Conservation (phyloP, 30 jellyfish, hydroid and myxozoan genomes). For the Chironex yamaguchii region DNA sequence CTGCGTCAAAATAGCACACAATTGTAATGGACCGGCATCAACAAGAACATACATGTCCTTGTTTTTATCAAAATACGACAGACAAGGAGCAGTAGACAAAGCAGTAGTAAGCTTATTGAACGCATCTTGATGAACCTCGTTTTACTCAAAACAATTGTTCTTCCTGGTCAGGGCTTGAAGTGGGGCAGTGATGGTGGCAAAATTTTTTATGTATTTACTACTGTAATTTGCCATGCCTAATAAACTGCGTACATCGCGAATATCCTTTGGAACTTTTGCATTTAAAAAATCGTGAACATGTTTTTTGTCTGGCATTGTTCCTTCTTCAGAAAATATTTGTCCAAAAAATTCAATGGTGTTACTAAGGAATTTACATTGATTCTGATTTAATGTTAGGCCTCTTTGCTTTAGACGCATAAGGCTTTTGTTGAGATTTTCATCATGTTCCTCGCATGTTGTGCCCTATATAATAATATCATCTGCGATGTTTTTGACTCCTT, state of each 20-base stretch:
- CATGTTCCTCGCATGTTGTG: conserved; percentile 7
- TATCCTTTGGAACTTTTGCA: conserved; percentile 9
- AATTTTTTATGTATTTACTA: conserved; percentile 24
- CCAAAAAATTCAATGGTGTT: conserved; percentile 27
- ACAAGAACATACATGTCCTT: conserved; percentile 17
- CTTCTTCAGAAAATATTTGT: conserved; percentile 3
- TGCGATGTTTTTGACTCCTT: conserved; percentile 11
- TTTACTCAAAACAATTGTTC: conserved; percentile 3
- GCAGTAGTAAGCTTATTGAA: conserved; percentile 15
- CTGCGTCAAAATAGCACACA: conserved; percentile 40
- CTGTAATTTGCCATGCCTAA: conserved; percentile 24
- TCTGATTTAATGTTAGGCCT: conserved; percentile 30
- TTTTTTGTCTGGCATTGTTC: conserved; percentile 29
- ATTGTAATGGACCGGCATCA: conserved; percentile 8
- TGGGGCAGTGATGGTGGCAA: conserved; percentile 50
- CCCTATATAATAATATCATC: conserved; percentile 28
- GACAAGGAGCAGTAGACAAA: not conserved
- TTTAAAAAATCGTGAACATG: not conserved
- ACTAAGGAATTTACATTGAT: conserved; percentile 27
- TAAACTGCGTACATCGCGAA: conserved; percentile 4
- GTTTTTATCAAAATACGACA: conserved; percentile 6
- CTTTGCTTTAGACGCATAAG: conserved; percentile 20
- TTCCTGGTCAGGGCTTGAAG: conserved; percentile 21
- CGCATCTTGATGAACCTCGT: conserved; percentile 21
- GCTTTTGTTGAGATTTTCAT: conserved; percentile 16